phyloP scores from a whole-genome alignment of 2,797 vertebrate species.

The Erpetoichthys calabaricus region DNA sequence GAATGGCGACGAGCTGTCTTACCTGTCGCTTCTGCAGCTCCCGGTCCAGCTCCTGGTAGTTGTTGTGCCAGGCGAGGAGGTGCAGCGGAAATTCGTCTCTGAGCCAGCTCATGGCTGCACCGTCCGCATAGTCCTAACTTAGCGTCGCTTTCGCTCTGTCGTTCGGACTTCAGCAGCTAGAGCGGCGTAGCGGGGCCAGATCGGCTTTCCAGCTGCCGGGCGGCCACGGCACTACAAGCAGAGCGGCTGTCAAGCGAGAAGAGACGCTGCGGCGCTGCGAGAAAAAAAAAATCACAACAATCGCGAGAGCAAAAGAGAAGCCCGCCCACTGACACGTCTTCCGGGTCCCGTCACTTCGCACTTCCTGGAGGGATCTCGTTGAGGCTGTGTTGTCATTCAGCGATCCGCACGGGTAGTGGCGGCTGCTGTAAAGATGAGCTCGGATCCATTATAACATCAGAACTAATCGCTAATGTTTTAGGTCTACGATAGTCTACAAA shows the following conservation, averaged over 20 bases:
- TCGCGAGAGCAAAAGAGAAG: background rate
- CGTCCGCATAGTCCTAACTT: constrained; percentile 12
- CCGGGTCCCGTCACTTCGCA: rapidly evolving
- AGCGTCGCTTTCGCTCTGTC: constrained; percentile 20
- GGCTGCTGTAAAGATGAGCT: no score
- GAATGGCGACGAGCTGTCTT: constrained; percentile 9
- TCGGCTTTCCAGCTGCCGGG: constrained; percentile 18
- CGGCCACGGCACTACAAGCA: background rate
- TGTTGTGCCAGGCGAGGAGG: constrained; percentile 80
- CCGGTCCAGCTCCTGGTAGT: constrained; percentile 72
- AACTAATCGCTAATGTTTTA: no score
- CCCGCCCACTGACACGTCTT: background rate
- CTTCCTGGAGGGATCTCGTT: no score
- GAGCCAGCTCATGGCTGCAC: constrained; percentile 28
- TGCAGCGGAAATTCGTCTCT: constrained; percentile 71
- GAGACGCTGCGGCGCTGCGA: constrained; percentile 15
- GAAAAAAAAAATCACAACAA: background rate
- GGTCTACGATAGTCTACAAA: no score
- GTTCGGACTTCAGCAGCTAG: constrained; percentile 5
- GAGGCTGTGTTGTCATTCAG: no score
- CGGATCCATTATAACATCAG: no score
- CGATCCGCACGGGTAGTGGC: no score
- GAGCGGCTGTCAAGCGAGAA: background rate
- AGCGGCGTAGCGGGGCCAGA: constrained; percentile 8
- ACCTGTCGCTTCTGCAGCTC: constrained; percentile 74